Percentiles rank a stretch among this genome's conserved stretches.
These are phyloP conservation scores for Hormaphis cornu DNA, from an alignment of 1,140 invertebrate species.

Conservation along the genomic window DNA sequence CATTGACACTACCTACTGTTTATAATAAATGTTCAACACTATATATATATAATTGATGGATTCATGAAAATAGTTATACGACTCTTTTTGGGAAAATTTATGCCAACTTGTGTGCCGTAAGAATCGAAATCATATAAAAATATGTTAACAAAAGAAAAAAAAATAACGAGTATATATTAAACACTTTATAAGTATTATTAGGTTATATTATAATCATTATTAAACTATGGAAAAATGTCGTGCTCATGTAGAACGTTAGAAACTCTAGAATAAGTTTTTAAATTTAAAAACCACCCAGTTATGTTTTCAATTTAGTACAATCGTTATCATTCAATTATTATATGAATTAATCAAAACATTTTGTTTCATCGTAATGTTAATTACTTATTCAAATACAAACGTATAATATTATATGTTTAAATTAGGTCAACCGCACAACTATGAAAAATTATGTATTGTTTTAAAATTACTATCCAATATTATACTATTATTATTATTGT, in stretches of 20 bases:
- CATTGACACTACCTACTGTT: background rate
- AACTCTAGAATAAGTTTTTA: conserved; percentile 27
- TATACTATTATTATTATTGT: conserved; percentile 27
- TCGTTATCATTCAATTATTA: conserved; percentile 31
- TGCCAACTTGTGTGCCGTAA: background rate
- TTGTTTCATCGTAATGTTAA: conserved; percentile 15
- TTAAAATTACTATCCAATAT: conserved; percentile 15
- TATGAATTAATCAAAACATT: conserved; percentile 25
- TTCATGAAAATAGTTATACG: conserved; percentile 1
- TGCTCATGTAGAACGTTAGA: conserved; percentile 29
- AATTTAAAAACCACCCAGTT: conserved; percentile 26
- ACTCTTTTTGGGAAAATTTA: conserved; percentile 3
- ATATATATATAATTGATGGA: background rate
- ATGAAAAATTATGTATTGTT: background rate
- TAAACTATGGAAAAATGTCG: conserved; percentile 18
- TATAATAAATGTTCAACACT: background rate
- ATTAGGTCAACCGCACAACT: conserved; percentile 25
- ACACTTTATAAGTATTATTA: conserved; percentile 23
- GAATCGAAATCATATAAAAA: background rate
- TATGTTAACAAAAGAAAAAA: background rate
- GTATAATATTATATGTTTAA: background rate
- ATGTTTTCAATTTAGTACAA: conserved; percentile 33
- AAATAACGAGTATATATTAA: background rate
- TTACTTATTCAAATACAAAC: conserved; percentile 6
- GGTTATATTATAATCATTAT: conserved; percentile 25